These are phyloP conservation scores for Hapalemur alaotrensis DNA, from an alignment of 2,797 vertebrate genomes.

Conservation along the genomic window DNA sequence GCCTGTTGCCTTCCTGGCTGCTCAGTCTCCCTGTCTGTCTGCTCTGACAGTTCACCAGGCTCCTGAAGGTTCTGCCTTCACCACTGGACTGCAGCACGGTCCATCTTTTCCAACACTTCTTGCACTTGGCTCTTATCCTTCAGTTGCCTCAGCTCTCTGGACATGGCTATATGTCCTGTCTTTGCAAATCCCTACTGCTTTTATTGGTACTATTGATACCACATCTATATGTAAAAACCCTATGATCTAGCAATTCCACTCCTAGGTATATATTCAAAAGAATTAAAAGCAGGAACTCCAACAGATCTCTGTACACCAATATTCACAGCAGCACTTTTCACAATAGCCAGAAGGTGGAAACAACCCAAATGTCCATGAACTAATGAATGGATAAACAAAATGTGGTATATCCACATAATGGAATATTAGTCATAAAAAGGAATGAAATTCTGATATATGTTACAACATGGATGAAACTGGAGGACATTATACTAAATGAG, in stretches of 20 bases:
- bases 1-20: background rate
- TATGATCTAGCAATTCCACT: background rate
- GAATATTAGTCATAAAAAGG: constrained; percentile 15
- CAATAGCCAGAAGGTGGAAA: background rate
- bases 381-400: background rate
- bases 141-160: background rate
- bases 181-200: background rate
- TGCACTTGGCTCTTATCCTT: background rate
- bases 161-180: background rate
- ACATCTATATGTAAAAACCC: background rate
- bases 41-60: background rate
- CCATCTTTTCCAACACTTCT: background rate
- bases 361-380: background rate
- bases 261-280: background rate
- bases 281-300: background rate
- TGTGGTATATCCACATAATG: background rate
- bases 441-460: background rate
- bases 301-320: background rate
- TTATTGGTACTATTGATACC: background rate
- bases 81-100: background rate
- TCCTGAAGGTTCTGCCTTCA: background rate
- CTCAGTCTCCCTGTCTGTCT: background rate
- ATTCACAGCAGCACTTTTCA: background rate
- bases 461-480: background rate
- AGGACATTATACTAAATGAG: constrained; percentile 15